Evolutionary conservation across 2,888 invertebrate species (phyloP), one percentile per base, ranked within the genome.

Genomic region (Dysmachus trigonus): DNA sequence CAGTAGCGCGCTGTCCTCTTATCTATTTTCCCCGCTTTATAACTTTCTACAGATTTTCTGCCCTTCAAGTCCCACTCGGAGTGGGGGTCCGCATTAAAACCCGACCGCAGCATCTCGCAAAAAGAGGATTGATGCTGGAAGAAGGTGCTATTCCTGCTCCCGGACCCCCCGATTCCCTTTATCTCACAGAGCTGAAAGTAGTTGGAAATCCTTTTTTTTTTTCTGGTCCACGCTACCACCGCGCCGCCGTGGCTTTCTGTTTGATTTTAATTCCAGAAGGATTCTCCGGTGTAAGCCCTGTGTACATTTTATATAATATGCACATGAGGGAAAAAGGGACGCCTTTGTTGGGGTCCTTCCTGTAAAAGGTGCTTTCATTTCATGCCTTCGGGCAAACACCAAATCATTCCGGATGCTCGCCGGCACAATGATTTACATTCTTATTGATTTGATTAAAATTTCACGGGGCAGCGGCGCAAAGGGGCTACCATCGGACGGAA

Each of bases 241-340:
- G n/a, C n/a, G n/a, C 1, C 41, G 76, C 22, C 18, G 51, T 85
- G 31, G 51, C 73, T 85, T 76, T 85, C 27, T 76, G 74, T 76
- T 35, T 85, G 74, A 35, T 85, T 47, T 85, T 76, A 85, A 85
- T 85, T 76, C 74, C 51, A 31, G 35, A 7, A 33, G 31, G 30
- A 53, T 72, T 33, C 31, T 31, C 5, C 35, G 35, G 41, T 33
- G 47, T 51, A 85, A 85, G n/a, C 18, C 18, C 38, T 38, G 22
- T 22, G 76, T 38, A 38, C 22, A 76, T 76, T 41, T 38, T 73
- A 73, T 73, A 73, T 76, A 76, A 76, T 76, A 76, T 76, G 33
- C 76, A 76, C 76, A 38, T 18, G 76, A n/a, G 76, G 76, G 15
- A 35, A 76, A 76, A 62, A 62, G 62, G 62, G 62, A 13, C 62